These are phyloP conservation scores for Pampus argenteus DNA, from an alignment of 2,797 vertebrate genomes.

Conservation along the genomic window DNA sequence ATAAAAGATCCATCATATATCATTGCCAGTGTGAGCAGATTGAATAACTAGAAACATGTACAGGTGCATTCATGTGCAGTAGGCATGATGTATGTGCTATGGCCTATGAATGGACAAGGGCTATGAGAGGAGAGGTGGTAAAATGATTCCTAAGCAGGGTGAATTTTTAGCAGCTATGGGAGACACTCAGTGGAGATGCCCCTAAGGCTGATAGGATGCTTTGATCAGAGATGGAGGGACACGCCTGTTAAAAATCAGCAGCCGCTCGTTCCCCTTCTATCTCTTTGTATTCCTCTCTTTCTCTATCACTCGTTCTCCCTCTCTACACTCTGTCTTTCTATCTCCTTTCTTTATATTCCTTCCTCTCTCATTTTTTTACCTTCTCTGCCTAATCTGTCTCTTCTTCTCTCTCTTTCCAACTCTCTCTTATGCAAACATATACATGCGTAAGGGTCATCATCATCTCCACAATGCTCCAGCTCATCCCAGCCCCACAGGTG, in stretches of 20 bases:
- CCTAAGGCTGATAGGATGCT: constrained; percentile 76
- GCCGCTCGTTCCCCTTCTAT: constrained; percentile 53
- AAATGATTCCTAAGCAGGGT: constrained; percentile 65
- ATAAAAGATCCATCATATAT: constrained; percentile 9
- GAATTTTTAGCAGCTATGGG: constrained; percentile 73
- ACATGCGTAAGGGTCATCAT: constrained; percentile 43
- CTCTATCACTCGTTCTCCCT: constrained; percentile 39
- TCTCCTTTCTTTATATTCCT: constrained; percentile 30
- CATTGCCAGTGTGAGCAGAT: constrained; percentile 7
- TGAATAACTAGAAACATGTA: constrained; percentile 26
- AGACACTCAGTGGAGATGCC: constrained; percentile 69
- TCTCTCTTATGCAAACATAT: constrained; percentile 35
- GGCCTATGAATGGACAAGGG: constrained; percentile 45
- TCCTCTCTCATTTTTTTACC: constrained; percentile 14
- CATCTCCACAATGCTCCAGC: constrained; percentile 27
- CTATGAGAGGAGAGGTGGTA: constrained; percentile 50
- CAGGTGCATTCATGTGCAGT: constrained; percentile 53
- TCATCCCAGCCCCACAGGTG: constrained; percentile 40
- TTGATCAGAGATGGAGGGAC: constrained; percentile 81
- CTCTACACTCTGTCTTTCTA: constrained; percentile 18
- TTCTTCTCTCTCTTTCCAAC: constrained; percentile 1
- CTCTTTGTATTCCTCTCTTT: constrained; percentile 71
- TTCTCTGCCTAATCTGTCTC: constrained; percentile 7
- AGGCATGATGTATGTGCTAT: constrained; percentile 39
- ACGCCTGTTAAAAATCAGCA: constrained; percentile 78